Evolutionary conservation across 2,797 vertebrate species (phyloP).

Genomic region (Syndactyla subalaris): DNA sequence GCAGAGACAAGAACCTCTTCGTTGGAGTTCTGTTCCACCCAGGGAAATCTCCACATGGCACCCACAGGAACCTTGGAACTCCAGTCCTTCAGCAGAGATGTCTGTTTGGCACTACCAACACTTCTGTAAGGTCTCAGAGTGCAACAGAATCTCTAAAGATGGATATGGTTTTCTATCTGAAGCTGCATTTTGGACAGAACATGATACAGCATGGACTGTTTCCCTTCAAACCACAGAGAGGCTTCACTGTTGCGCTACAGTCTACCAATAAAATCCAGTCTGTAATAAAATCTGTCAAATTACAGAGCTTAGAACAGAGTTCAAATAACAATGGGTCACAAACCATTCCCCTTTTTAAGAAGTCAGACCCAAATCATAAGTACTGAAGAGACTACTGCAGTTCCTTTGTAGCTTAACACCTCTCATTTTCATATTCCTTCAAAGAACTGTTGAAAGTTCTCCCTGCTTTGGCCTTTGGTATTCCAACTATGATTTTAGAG

Average conservation of each 20-base stretch:
- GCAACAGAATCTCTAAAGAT: neutral
- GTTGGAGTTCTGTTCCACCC: neutral
- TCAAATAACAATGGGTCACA: neutral
- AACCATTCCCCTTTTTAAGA: neutral
- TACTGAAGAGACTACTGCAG: neutral
- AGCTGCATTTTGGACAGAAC: neutral
- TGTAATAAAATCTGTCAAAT: neutral
- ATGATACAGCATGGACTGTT: neutral
- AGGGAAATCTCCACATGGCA: neutral
- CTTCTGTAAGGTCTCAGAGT: neutral
- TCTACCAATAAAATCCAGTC: neutral
- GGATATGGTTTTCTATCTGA: neutral
- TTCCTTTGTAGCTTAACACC: neutral
- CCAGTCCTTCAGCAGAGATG: neutral
- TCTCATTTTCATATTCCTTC: neutral
- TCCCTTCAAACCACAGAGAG: neutral
- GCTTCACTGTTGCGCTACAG: neutral
- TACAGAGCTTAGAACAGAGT: neutral
- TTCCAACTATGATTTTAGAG: neutral
- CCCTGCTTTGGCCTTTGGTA: neutral
- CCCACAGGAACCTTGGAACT: neutral
- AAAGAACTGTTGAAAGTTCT: neutral
- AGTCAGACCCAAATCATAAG: neutral
- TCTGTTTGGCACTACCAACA: accelerated
- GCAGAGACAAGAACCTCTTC: neutral